A percentile compares a stretch with the other conserved stretches of the same genome.
Evolutionary conservation across 2,888 invertebrate genomes (phyloP).

Genomic region (Plebejus anna): DNA sequence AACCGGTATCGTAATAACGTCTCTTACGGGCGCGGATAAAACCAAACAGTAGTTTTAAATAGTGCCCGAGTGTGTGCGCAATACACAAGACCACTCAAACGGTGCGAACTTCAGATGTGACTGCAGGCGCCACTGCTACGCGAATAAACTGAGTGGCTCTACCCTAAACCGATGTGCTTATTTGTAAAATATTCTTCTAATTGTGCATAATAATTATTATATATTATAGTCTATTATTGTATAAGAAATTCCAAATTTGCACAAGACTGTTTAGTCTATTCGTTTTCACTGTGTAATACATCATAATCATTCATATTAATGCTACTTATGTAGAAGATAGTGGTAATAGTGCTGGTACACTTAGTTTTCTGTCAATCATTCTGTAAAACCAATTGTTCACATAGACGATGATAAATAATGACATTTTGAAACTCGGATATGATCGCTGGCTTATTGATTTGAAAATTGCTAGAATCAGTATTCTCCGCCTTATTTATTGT

Average conservation of each 20-base stretch:
- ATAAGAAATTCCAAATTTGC: not conserved
- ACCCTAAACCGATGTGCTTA: not conserved
- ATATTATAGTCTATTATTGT: not conserved
- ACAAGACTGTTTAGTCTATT: not conserved
- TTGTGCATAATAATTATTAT: not conserved
- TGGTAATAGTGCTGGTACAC: constrained; percentile 11
- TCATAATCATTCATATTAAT: not conserved
- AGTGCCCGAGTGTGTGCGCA: not conserved
- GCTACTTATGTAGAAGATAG: not conserved
- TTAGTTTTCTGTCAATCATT: not conserved
- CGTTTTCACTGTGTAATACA: not conserved
- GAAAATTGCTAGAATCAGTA: not conserved
- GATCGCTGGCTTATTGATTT: not conserved
- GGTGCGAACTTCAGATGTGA: not conserved
- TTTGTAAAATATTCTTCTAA: not conserved
- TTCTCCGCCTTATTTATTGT: constrained; percentile 6
- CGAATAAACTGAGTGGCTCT: not conserved
- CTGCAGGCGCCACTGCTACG: not conserved
- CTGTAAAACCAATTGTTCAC: not conserved
- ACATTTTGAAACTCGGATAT: not conserved
- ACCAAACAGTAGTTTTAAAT: not conserved
- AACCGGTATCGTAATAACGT: too few relatives aligned
- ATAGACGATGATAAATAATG: not conserved
- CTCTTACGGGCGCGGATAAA: too few relatives aligned
- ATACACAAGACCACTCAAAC: not conserved